A percentile compares a stretch with the other conserved stretches of the same genome.
phyloP scores from a whole-genome alignment of 1,140 invertebrate genomes.

The Portunus trituberculatus region DNA sequence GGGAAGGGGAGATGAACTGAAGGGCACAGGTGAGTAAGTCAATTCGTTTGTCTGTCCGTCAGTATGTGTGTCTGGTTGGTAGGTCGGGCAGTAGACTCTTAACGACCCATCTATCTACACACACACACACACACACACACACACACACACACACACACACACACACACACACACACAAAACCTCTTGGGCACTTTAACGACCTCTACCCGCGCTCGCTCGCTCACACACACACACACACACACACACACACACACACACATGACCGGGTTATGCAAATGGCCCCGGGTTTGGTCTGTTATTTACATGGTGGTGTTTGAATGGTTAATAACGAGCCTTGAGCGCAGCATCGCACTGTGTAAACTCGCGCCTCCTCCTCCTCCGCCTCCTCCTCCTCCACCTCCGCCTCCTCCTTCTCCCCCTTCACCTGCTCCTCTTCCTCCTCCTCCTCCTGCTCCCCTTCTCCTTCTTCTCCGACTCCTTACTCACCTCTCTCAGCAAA shows the following conservation, averaged over 20 bases:
- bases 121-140: not conserved
- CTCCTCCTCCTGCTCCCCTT: not conserved
- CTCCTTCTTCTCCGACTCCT: too few relatives aligned
- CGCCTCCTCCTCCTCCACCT: not conserved
- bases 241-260: constrained; percentile 49
- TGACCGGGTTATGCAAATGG: constrained; percentile 66
- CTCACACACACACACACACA: not conserved
- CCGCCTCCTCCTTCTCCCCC: not conserved
- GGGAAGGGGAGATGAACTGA: not conserved
- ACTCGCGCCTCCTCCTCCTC: constrained; percentile 43
- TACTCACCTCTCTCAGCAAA: too few relatives aligned
- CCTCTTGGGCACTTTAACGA: not conserved
- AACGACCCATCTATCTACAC: not conserved
- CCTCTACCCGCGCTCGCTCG: not conserved
- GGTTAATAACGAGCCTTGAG: constrained; percentile 57
- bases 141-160: not conserved
- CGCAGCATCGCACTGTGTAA: constrained; percentile 48
- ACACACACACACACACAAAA: not conserved
- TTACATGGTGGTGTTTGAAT: constrained; percentile 60
- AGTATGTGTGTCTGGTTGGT: constrained; percentile 7
- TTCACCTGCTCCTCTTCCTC: not conserved
- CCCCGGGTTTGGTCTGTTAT: constrained; percentile 35
- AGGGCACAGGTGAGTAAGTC: not conserved
- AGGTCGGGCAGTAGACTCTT: not conserved
- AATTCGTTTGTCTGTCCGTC: not conserved